A percentile compares a stretch with the other conserved stretches of the same genome.
These are phyloP conservation scores for Muscicapa comitata DNA, from an alignment of 2,797 vertebrate genomes.

Conservation along the genomic window DNA sequence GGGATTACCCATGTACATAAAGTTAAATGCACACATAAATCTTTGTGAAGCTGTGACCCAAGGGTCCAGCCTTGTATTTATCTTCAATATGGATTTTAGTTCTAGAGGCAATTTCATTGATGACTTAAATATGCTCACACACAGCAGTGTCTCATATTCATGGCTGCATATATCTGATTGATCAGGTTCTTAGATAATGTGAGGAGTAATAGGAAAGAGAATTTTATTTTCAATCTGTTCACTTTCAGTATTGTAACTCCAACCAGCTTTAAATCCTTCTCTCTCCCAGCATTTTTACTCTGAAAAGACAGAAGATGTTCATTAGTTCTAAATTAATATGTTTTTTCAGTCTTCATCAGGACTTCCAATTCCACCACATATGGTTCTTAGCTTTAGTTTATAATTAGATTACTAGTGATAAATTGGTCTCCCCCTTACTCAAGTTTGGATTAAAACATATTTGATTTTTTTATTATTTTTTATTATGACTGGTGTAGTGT, in stretches of 20 bases:
- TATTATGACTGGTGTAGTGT: neutral
- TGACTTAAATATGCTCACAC: neutral
- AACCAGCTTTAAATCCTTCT: neutral
- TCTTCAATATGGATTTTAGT: neutral
- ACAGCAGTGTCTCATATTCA: neutral
- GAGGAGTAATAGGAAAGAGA: neutral
- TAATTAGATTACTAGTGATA: neutral
- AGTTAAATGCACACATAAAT: conserved; percentile 4
- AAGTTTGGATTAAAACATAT: neutral
- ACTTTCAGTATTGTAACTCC: neutral
- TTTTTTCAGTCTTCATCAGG: neutral
- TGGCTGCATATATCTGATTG: neutral
- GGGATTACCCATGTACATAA: neutral
- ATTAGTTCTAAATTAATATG: neutral
- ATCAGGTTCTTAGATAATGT: neutral
- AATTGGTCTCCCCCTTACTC: neutral
- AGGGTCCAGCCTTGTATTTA: neutral
- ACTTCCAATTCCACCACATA: neutral
- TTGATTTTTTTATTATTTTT: neutral
- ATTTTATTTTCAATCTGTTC: neutral
- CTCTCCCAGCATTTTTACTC: neutral
- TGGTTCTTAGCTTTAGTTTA: neutral
- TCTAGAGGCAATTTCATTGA: neutral
- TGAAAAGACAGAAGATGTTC: neutral
- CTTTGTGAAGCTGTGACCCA: neutral